These are phyloP conservation scores for Dermatemys mawii DNA, from an alignment of 2,113 vertebrate genomes.

Conservation along the genomic window DNA sequence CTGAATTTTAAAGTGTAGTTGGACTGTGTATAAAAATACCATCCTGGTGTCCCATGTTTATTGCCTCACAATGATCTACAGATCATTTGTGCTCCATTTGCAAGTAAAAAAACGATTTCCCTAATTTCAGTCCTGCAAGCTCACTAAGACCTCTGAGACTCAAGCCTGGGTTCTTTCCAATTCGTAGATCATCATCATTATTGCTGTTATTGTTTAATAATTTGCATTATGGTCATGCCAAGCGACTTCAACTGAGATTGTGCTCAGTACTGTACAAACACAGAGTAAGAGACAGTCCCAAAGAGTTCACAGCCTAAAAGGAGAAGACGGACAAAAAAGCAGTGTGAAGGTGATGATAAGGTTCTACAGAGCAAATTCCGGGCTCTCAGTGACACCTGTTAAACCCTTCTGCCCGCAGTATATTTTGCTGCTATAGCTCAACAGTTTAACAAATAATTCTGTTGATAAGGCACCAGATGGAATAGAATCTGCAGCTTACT, in stretches of 20 bases:
- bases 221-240: background rate
- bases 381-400: background rate
- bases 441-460: background rate
- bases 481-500: background rate
- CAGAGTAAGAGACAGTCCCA: background rate
- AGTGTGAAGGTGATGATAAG: background rate
- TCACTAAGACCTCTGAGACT: background rate
- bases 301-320: background rate
- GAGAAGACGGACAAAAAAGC: background rate
- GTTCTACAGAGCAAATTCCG: background rate
- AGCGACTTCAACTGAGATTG: background rate
- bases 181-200: background rate
- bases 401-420: background rate
- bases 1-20: conserved; percentile 25
- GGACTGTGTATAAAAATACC: background rate
- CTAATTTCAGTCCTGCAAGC: background rate
- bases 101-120: conserved; percentile 7
- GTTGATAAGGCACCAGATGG: background rate
- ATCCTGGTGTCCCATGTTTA: background rate
- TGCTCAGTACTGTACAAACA: background rate
- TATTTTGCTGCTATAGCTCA: background rate
- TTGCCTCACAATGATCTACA: background rate
- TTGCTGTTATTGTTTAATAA: background rate
- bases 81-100: background rate
- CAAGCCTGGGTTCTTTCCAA: background rate